These are phyloP conservation scores for Trachops cirrhosus DNA, from an alignment of 2,797 vertebrate genomes.

Conservation along the genomic window DNA sequence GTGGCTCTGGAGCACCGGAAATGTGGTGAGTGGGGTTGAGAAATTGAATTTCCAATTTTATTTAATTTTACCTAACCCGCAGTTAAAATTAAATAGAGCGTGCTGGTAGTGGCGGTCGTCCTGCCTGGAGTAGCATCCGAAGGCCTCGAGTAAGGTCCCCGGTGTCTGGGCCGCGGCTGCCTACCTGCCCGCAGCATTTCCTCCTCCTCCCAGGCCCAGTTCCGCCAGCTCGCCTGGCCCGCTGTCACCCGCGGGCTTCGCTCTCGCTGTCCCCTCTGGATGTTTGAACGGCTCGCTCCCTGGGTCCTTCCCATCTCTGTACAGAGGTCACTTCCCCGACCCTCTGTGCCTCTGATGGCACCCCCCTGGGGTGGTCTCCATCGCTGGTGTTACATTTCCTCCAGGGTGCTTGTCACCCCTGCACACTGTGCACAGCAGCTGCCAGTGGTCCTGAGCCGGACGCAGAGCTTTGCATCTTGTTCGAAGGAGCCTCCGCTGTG, in stretches of 20 bases:
- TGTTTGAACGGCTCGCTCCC: accelerated
- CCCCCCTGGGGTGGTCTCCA: accelerated
- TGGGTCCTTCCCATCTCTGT: not conserved
- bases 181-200: accelerated
- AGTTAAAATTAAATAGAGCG: accelerated
- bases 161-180: not conserved
- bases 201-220: too few species aligned
- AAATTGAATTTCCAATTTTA: not conserved
- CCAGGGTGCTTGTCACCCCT: not conserved
- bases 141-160: accelerated
- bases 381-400: not conserved
- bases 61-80: not conserved
- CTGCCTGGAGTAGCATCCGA: not conserved
- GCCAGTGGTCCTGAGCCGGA: not conserved
- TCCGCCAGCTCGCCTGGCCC: not conserved
- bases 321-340: not conserved
- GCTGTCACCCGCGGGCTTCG: accelerated
- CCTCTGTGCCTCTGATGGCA: not conserved
- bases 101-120: not conserved
- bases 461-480: not conserved
- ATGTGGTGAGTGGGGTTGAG: not conserved
- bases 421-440: accelerated
- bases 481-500: not conserved
- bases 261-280: not conserved
- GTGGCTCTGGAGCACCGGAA: not conserved